Evolutionary conservation across 2,888 invertebrate species (phyloP).

Genomic region (Amblyjoppa proteus): DNA sequence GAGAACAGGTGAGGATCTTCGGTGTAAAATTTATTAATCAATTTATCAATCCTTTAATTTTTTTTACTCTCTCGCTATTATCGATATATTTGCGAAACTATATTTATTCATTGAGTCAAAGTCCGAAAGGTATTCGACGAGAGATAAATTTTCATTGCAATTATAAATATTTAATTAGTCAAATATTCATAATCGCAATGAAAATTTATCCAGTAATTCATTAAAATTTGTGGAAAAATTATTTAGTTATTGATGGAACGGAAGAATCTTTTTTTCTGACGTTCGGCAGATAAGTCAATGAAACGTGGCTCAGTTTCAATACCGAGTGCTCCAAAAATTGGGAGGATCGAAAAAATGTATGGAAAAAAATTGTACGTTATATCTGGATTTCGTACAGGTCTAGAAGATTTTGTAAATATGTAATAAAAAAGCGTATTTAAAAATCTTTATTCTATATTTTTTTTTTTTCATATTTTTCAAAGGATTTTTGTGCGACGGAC

Average conservation of each 20-base stretch:
- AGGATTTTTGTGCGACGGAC: no score
- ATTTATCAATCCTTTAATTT: neutral
- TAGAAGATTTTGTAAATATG: neutral
- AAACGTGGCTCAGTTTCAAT: no score
- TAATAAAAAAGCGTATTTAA: neutral
- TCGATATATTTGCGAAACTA: neutral
- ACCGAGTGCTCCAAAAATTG: no score
- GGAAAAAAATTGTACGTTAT: neutral
- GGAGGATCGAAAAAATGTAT: no score
- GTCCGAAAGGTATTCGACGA: neutral
- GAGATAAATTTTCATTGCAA: no score
- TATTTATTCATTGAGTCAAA: neutral
- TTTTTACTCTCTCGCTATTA: neutral
- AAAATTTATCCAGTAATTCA: neutral
- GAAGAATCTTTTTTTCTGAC: neutral
- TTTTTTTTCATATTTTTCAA: neutral
- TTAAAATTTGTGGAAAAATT: neutral
- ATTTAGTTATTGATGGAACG: neutral
- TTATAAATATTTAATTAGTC: no score
- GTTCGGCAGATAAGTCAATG: no score
- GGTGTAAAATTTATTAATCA: slow-evolving; percentile 20
- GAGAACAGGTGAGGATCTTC: slow-evolving; percentile 85
- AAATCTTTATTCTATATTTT: no score
- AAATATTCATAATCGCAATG: no score
- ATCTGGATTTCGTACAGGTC: neutral